Base-by-base conservation (phyloP, 2,888 invertebrate species). In the Coleophora flavipennella region DNA sequence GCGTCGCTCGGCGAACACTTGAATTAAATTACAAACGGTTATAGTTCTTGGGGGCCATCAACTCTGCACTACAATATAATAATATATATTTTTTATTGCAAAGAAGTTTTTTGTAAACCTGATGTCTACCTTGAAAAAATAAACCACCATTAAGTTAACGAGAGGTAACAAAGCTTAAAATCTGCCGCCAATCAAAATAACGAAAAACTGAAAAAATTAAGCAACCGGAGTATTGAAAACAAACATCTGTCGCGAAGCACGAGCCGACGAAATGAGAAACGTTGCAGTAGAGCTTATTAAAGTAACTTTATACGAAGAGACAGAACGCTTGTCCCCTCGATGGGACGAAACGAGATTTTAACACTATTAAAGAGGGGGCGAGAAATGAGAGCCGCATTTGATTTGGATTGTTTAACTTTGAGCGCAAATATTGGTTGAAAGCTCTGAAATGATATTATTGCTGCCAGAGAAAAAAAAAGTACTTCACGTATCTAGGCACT, bases 361-460 rank as follows among this genome's bases (percentile, higher is more conserved):
- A 66, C 65, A 65, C 59, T 65, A 62, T 70, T 66, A 57, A 50
- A 59, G 60, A 6, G 70, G 60, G 20, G 70, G 62, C 59, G 62
- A 63, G 69, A 70, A 70, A 70, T 65, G 66, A 67, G 66, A 59
- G 50, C 45, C 49, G 57, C 59, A 56, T 59, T 54, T 49, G 52
- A 55, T 55, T 56, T 44, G 42, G 41, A 41, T 40, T 49, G 39
- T 41, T 38, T 44, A 46, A 44, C 45, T 46, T 43, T 39, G 39
- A 42, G 32, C 11, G 39, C 29, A 27, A 39, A 36, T 38, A 41
- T 40, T 40, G 34, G 10, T 9, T 25, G 7, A 25, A 34, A 11
- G 26, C 11, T 14, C 25, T 20, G 6, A 20, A 20, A 20, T 20
- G 20, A 20, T 20, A 20, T 20, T 6, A 20, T 20, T 20, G 20